These are phyloP conservation scores for Nerophis lumbriciformis DNA, from an alignment of 2,113 vertebrate species.

Conservation along the genomic window DNA sequence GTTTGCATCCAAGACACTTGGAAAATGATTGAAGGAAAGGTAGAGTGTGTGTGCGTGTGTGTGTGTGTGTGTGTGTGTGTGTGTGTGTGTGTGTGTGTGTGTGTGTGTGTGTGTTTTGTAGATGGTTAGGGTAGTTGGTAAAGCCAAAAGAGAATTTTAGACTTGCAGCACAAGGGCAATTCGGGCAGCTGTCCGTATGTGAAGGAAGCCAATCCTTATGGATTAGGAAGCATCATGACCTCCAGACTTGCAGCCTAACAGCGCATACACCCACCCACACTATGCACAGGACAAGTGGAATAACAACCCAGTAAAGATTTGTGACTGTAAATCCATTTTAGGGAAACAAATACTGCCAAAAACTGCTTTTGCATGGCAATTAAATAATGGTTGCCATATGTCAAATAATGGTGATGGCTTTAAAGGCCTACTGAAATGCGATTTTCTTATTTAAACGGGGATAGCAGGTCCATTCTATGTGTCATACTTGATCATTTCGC, in stretches of 20 bases:
- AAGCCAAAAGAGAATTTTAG: conserved; percentile 19
- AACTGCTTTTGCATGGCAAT: conserved; percentile 49
- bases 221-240: conserved; percentile 52
- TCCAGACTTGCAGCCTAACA: conserved; percentile 29
- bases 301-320: conserved; percentile 51
- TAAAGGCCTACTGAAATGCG: no score
- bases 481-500: no score
- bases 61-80: conserved; percentile 3
- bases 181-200: conserved; percentile 39
- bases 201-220: conserved; percentile 45
- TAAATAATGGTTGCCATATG: no score
- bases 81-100: conserved; percentile 2
- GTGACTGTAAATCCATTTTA: conserved; percentile 56
- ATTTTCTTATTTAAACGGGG: no score
- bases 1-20: conserved; percentile 14
- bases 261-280: no score
- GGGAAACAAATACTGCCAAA: conserved; percentile 39
- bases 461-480: no score
- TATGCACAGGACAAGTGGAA: conserved; percentile 27
- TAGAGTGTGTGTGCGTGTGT: not conserved
- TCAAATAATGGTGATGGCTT: no score
- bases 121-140: not conserved
- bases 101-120: conserved; percentile 5
- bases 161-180: conserved; percentile 44
- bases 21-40: conserved; percentile 13